phyloP scores from a whole-genome alignment of 2,113 vertebrate species.

The Machaerirhynchus nigripectus region DNA sequence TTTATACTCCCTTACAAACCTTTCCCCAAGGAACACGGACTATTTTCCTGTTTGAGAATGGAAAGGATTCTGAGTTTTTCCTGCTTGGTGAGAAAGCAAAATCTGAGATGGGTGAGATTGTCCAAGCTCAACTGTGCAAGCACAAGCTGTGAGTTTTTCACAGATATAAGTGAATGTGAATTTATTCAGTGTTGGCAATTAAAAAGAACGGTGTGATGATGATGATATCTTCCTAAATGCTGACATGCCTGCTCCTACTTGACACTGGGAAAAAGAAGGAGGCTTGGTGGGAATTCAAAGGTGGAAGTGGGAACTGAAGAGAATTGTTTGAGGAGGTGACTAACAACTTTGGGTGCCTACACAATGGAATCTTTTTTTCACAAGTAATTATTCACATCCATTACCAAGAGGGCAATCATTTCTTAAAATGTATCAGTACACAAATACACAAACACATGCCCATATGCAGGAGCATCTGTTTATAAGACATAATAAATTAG shows the following conservation, averaged over 20 bases:
- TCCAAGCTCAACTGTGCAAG: not conserved
- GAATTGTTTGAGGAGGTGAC: not conserved
- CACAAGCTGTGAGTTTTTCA: not conserved
- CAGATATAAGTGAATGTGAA: not conserved
- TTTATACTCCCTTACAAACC: not conserved
- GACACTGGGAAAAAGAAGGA: not conserved
- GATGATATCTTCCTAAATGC: not conserved
- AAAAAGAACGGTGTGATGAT: not conserved
- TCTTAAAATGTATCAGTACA: not conserved
- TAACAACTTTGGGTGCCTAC: not conserved
- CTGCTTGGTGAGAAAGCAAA: not conserved
- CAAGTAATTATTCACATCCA: not conserved
- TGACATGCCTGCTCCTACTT: not conserved
- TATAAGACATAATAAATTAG: constrained; percentile 1
- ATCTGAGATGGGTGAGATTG: not conserved
- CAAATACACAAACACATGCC: not conserved
- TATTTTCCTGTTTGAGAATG: not conserved
- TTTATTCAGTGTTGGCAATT: constrained; percentile 36
- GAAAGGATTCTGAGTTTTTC: not conserved
- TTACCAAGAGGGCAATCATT: not conserved
- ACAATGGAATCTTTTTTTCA: not conserved
- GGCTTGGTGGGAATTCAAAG: not conserved
- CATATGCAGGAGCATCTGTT: not conserved
- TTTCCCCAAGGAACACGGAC: not conserved
- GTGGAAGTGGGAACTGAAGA: not conserved